Percentiles rank a stretch among this genome's conserved stretches.
These are phyloP conservation scores for Bombus fervidus DNA, from an alignment of 1,140 invertebrate species.

Conservation along the genomic window DNA sequence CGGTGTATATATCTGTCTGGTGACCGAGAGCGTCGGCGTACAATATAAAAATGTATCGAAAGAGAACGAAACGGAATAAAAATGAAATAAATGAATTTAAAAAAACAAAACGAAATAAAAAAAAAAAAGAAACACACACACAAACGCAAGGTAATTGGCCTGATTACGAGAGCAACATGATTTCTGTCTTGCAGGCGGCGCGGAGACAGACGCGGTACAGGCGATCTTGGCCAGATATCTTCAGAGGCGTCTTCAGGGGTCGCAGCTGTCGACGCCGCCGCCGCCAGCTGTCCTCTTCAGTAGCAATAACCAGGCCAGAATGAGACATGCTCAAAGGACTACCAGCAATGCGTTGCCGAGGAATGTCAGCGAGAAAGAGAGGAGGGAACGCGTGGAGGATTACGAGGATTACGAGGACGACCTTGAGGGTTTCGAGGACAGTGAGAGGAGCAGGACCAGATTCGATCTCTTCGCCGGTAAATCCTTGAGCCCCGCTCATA, in stretches of 20 bases:
- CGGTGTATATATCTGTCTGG: too few species aligned
- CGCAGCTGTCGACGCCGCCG: conserved; percentile 71
- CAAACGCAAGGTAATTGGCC: background rate
- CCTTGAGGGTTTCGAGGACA: conserved; percentile 74
- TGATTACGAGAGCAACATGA: conserved; percentile 66
- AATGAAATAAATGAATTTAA: background rate
- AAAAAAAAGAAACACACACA: background rate
- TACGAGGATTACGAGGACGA: conserved; percentile 76
- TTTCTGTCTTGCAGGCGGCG: conserved; percentile 73
- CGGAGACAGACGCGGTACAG: conserved; percentile 73
- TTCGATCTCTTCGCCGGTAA: conserved; percentile 73
- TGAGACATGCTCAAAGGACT: conserved; percentile 57
- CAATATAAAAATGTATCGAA: background rate
- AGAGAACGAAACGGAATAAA: background rate
- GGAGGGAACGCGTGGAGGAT: conserved; percentile 61
- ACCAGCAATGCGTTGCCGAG: conserved; percentile 43
- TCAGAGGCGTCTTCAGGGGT: conserved; percentile 72
- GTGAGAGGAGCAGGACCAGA: conserved; percentile 73
- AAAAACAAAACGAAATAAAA: background rate
- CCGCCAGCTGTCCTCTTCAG: conserved; percentile 74
- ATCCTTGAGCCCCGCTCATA: conserved; percentile 19
- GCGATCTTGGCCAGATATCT: conserved; percentile 74
- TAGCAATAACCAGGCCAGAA: conserved; percentile 58
- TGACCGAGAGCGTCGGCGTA: too few species aligned
- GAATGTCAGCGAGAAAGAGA: conserved; percentile 60